Base-by-base conservation (phyloP, 2,797 vertebrate genomes). In the Pangasius mekongensis region DNA sequence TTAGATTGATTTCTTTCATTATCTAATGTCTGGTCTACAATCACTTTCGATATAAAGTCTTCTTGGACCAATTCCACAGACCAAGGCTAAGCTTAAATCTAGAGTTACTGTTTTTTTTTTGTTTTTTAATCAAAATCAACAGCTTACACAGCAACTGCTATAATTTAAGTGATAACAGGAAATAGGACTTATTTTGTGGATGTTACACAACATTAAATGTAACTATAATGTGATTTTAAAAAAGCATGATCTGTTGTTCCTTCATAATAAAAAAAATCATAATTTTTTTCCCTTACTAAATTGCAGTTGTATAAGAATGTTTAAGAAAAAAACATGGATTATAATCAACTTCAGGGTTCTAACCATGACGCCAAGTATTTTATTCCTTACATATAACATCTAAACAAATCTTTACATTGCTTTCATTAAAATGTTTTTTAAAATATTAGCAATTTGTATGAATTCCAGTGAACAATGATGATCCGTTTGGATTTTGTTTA, bases 1-100 rank as follows among this genome's bases (percentile, higher is more conserved):
- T 73, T 39, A 39, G 66, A 85, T 85, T 58, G 66, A 73, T 71
- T 43, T 71, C 52, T 85, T 85, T 73, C 84, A 85, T 83, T 83
- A 83, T 67, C 82, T 83, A 83, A 83, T 83, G 82, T 67, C 62
- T 52, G 62, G 62, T 67, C 82, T 20, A 83, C 62, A 67, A 52
- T 27, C 62, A 83, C 82, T 83, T 67, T 67, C n/a, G 62, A 30
- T 66, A 83, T 67, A 83, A 83, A 83, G 43, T 33, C 82, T 67
- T 83, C 82, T 67, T 83, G 82, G 82, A 67, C 16, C 43, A 9
- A 11, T 67, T 83, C 82, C 82, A 83, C 82, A 33, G 14, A 13
- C 27, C n/a, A 43, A 49, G 82, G 82, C 43, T 27, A 33, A 33
- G 82, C 43, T 49, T 83, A 67, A 83, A 66, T 30, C 43, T n/a